Evolutionary conservation across 2,888 invertebrate genomes (phyloP).

Genomic region (Hipparchia sbordonii): DNA sequence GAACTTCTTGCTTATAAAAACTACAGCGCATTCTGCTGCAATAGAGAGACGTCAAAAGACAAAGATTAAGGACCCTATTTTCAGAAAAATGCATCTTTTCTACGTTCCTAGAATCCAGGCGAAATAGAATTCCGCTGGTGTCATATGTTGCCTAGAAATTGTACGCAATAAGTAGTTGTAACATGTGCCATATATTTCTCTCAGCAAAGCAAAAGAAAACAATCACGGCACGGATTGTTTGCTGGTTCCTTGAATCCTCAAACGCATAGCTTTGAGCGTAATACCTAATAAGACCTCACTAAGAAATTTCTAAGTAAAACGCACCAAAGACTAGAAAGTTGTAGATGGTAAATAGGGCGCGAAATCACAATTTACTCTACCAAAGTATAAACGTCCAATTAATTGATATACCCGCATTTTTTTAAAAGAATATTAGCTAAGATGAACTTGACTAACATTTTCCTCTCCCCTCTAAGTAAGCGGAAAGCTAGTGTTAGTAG

Average conservation of each 20-base stretch:
- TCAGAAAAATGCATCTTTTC: too few relatives aligned
- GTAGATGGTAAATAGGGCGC: neutral
- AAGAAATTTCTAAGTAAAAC: constrained; percentile 42
- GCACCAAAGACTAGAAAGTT: neutral
- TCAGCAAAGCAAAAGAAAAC: constrained; percentile 21
- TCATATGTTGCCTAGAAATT: neutral
- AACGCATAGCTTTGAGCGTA: constrained; percentile 34
- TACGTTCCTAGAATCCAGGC: neutral
- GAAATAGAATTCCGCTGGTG: neutral
- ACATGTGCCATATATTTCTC: neutral
- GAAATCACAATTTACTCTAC: neutral
- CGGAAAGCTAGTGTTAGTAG: too few relatives aligned
- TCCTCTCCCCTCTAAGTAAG: too few relatives aligned
- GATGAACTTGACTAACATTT: too few relatives aligned
- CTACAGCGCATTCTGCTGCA: too few relatives aligned
- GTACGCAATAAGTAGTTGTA: constrained; percentile 1
- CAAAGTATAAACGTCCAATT: too few relatives aligned
- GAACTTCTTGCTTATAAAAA: neutral
- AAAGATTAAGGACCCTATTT: too few relatives aligned
- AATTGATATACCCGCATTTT: too few relatives aligned
- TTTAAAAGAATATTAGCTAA: too few relatives aligned
- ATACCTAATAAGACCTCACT: constrained; percentile 37
- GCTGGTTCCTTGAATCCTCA: constrained; percentile 15
- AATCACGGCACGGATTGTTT: constrained; percentile 35
- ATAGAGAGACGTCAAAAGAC: too few relatives aligned